These are phyloP conservation scores for Rallus limicola DNA, from an alignment of 2,113 vertebrate species.

Conservation along the genomic window DNA sequence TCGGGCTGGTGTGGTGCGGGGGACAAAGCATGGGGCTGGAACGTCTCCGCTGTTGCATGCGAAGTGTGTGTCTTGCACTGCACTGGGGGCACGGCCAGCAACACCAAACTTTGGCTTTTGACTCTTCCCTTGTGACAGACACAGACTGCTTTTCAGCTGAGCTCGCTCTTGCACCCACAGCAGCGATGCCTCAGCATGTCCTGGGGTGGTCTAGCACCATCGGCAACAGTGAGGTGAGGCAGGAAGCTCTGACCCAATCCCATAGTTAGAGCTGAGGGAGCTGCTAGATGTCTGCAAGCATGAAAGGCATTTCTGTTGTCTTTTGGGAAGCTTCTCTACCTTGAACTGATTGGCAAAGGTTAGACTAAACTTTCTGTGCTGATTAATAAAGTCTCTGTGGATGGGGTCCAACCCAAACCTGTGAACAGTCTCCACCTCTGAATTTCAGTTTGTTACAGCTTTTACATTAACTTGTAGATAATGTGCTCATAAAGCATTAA, in stretches of 20 bases:
- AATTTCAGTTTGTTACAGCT: slow-evolving; percentile 43
- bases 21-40: background rate
- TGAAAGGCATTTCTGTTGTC: background rate
- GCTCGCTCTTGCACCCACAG: background rate
- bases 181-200: fast-evolving
- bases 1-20: background rate
- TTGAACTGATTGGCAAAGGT: slow-evolving; percentile 10
- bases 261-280: background rate
- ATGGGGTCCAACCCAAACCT: slow-evolving; percentile 11
- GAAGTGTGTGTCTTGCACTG: background rate
- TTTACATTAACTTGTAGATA: slow-evolving; percentile 39
- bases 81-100: background rate
- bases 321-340: slow-evolving; percentile 13
- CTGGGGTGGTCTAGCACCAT: background rate
- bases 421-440: slow-evolving; percentile 35
- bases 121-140: background rate
- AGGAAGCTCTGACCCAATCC: background rate
- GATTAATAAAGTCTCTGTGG: slow-evolving; percentile 27
- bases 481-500: slow-evolving; percentile 30
- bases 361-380: background rate
- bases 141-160: background rate
- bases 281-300: background rate
- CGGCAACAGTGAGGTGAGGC: fast-evolving
- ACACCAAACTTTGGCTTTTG: background rate
- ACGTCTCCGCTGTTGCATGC: fast-evolving